These are phyloP conservation scores for Neogale vison DNA, from an alignment of 2,113 vertebrate genomes.

Conservation along the genomic window DNA sequence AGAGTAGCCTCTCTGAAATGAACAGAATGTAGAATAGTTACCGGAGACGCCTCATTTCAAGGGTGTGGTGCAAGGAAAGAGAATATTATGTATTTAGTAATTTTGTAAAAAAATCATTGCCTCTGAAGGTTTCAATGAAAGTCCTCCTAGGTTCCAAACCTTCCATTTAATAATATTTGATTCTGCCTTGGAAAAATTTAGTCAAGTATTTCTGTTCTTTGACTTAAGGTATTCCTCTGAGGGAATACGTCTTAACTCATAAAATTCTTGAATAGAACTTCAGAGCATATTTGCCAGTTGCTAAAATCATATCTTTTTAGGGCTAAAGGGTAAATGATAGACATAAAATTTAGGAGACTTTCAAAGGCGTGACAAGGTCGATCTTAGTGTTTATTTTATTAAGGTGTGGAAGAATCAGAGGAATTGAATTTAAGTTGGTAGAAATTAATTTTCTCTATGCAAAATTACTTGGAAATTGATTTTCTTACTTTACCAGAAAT, in stretches of 20 bases:
- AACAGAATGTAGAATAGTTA: background rate
- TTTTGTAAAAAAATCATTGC: background rate
- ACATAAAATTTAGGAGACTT: background rate
- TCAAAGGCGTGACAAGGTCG: background rate
- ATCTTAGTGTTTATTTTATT: background rate
- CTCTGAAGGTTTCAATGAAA: background rate
- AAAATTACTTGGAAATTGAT: background rate
- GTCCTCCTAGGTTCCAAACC: background rate
- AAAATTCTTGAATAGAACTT: background rate
- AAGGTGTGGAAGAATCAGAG: background rate
- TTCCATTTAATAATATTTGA: background rate
- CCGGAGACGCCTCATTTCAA: background rate
- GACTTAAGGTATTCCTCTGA: background rate
- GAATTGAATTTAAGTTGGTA: background rate
- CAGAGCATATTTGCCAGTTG: background rate
- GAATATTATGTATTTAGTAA: background rate
- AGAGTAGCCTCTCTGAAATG: background rate
- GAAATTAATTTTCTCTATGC: background rate
- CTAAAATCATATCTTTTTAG: background rate
- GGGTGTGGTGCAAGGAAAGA: background rate
- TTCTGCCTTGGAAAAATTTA: background rate
- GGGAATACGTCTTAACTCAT: background rate
- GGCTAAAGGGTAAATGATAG: background rate
- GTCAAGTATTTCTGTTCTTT: background rate
- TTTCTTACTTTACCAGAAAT: background rate